Conservation (phyloP, 2,113 vertebrate species). For the Echinops telfairi region DNA sequence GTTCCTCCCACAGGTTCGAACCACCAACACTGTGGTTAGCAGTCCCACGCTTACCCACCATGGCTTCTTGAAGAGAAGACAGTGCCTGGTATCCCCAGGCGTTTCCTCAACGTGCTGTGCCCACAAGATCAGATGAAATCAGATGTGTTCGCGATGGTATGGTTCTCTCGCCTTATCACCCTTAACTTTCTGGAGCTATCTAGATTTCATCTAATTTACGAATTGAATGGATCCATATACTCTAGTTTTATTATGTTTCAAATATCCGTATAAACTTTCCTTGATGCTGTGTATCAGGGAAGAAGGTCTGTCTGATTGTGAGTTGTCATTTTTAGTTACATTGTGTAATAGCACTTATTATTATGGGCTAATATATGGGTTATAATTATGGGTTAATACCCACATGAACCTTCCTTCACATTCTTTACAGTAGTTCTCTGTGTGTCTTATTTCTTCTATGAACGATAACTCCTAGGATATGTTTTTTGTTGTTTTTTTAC, state of each 20-base stretch:
- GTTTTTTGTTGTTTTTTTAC: background rate
- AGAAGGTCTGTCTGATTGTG: background rate
- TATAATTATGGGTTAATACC: too few relatives aligned
- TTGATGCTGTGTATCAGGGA: background rate
- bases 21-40: too few relatives aligned
- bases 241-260: background rate
- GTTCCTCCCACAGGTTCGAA: too few relatives aligned
- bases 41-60: too few relatives aligned
- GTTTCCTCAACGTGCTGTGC: too few relatives aligned
- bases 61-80: too few relatives aligned
- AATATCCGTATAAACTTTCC: background rate
- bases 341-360: background rate
- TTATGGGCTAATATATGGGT: too few relatives aligned
- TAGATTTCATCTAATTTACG: background rate
- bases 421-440: background rate
- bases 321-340: slow-evolving; percentile 32
- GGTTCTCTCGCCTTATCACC: background rate
- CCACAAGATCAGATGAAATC: too few relatives aligned
- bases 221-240: background rate
- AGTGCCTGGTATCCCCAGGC: too few relatives aligned
- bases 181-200: background rate
- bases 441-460: background rate
- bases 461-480: background rate
- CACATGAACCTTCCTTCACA: background rate
- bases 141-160: too few relatives aligned